Evolutionary conservation across 2,113 vertebrate species (phyloP).

Genomic region (Rhinopithecus roxellana): DNA sequence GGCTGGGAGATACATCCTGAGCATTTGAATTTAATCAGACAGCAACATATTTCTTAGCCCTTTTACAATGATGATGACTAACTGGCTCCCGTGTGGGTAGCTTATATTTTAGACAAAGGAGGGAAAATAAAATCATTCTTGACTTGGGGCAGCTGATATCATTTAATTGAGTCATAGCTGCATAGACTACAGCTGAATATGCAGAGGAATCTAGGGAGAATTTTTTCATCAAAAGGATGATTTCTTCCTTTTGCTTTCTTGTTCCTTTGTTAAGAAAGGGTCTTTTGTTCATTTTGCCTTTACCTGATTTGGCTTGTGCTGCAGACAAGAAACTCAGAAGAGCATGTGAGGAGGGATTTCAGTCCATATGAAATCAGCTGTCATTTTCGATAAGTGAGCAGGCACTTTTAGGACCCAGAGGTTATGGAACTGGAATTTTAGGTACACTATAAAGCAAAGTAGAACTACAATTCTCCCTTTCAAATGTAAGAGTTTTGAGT

Average conservation of each 20-base stretch:
- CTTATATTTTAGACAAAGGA: slow-evolving; percentile 63
- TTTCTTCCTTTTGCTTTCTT: slow-evolving; percentile 5
- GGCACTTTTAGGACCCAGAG: neutral
- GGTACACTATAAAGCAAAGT: neutral
- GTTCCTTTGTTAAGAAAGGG: neutral
- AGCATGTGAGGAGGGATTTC: neutral
- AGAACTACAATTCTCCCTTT: neutral
- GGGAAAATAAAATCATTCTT: slow-evolving; percentile 63
- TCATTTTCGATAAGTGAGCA: neutral
- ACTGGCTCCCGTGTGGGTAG: slow-evolving; percentile 46
- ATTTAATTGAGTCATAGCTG: slow-evolving; percentile 61
- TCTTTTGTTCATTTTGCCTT: neutral
- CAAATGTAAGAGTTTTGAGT: neutral
- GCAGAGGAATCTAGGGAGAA: neutral
- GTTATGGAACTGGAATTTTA: neutral
- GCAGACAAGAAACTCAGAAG: neutral
- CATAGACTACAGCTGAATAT: slow-evolving; percentile 34
- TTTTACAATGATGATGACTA: slow-evolving; percentile 67
- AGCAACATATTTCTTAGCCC: slow-evolving; percentile 46
- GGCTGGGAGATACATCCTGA: slow-evolving; percentile 36
- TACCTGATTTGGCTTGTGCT: neutral
- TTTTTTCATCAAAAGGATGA: neutral
- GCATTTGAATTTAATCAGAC: slow-evolving; percentile 68
- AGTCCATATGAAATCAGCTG: neutral
- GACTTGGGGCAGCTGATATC: slow-evolving; percentile 36